A percentile compares a stretch with the other conserved stretches of the same genome.
Conservation (phyloP, 2,113 vertebrate species). For the Caracal caracal region DNA sequence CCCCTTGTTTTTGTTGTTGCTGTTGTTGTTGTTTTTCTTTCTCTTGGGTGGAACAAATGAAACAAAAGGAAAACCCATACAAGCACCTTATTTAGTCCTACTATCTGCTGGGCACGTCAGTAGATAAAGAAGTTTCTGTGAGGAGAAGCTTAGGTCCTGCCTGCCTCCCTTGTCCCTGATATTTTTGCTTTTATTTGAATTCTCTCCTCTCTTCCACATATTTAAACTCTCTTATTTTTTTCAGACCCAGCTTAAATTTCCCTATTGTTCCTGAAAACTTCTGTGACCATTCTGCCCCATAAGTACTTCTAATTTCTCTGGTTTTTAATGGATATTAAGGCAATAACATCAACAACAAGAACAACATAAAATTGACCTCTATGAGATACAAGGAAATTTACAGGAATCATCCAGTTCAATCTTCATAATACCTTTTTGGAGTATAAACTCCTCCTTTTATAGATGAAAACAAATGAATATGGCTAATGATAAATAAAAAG, state of each 20-base stretch:
- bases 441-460: background rate
- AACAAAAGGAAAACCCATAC: background rate
- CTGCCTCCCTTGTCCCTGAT: background rate
- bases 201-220: background rate
- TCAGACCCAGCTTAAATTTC: background rate
- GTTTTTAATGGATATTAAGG: background rate
- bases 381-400: background rate
- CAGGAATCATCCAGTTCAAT: background rate
- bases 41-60: background rate
- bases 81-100: background rate
- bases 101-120: fast-evolving
- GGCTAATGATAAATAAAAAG: background rate
- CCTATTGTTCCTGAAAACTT: background rate
- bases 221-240: background rate
- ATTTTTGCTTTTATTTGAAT: background rate
- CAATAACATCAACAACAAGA: background rate
- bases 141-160: fast-evolving
- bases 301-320: background rate
- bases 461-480: background rate
- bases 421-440: background rate
- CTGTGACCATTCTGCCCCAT: background rate
- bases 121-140: background rate
- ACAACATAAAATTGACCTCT: background rate
- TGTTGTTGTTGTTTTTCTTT: background rate
- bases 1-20: background rate